phyloP scores from a whole-genome alignment of 2,888 invertebrate species.

The Erebia palarica region DNA sequence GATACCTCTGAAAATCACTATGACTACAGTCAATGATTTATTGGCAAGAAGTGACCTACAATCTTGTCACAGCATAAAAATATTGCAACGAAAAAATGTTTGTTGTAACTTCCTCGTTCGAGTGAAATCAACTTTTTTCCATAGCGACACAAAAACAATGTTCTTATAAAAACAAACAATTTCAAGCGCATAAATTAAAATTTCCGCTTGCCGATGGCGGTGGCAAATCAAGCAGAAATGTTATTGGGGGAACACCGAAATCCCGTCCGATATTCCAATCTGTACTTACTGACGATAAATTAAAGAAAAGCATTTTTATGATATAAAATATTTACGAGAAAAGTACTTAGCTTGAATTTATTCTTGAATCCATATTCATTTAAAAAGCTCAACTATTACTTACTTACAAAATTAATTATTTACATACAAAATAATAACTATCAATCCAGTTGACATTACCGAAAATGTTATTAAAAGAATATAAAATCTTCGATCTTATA shows the following conservation, averaged over 20 bases:
- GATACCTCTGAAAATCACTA: not conserved
- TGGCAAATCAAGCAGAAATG: conserved; percentile 75
- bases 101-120: conserved; percentile 69
- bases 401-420: not conserved
- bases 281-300: conserved; percentile 36
- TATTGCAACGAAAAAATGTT: conserved; percentile 41
- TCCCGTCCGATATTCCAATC: conserved; percentile 31
- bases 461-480: not conserved
- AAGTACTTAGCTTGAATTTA: not conserved
- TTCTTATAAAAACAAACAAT: conserved; percentile 77
- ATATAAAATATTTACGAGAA: not conserved
- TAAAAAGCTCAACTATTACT: too few species aligned
- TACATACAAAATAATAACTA: not conserved
- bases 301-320: conserved; percentile 9
- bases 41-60: conserved; percentile 22
- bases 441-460: not conserved
- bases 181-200: conserved; percentile 79
- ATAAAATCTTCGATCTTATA: not conserved
- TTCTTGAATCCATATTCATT: too few species aligned
- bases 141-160: conserved; percentile 60
- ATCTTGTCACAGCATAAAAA: conserved; percentile 24
- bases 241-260: conserved; percentile 59
- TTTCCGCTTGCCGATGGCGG: conserved; percentile 74
- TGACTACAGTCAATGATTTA: conserved; percentile 12
- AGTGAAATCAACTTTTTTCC: conserved; percentile 62